These are phyloP conservation scores for Lonchura striata DNA, from an alignment of 2,113 vertebrate species.

Conservation along the genomic window DNA sequence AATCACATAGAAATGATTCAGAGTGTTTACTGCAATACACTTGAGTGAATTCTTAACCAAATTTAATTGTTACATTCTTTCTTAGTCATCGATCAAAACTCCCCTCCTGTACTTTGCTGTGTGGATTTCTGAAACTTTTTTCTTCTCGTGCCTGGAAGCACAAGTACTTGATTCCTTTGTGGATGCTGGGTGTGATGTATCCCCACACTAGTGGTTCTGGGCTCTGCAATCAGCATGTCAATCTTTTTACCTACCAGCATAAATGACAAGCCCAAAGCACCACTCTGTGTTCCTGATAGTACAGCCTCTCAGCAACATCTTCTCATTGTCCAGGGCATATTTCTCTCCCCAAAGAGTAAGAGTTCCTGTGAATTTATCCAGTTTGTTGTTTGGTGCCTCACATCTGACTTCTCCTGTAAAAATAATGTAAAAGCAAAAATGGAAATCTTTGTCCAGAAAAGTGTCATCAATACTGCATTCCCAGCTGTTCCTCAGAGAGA, in stretches of 20 bases:
- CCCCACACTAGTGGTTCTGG: neutral
- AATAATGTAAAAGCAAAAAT: neutral
- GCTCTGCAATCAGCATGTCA: neutral
- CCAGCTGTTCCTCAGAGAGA: neutral
- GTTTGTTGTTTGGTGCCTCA: conserved; percentile 90
- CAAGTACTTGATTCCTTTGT: neutral
- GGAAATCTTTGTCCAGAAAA: neutral
- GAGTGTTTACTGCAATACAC: neutral
- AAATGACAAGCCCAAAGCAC: conserved; percentile 94
- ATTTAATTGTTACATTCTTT: neutral
- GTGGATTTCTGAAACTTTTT: neutral
- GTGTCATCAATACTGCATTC: neutral
- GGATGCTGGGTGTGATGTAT: neutral
- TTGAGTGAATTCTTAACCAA: neutral
- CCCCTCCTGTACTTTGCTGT: neutral
- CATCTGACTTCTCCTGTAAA: conserved; percentile 85
- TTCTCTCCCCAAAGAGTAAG: conserved; percentile 74
- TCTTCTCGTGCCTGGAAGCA: neutral
- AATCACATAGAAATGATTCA: neutral
- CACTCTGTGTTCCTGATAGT: conserved; percentile 92
- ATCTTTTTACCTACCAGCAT: conserved; percentile 78
- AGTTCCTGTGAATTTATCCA: conserved; percentile 88
- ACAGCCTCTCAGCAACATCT: conserved; percentile 89
- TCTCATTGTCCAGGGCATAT: conserved; percentile 85
- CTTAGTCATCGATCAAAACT: neutral